Percentiles rank a stretch among this genome's conserved stretches.
Conservation (phyloP, 37 sponge, comb jelly and placozoan species). For the Chondrilla cf. caribensis region DNA sequence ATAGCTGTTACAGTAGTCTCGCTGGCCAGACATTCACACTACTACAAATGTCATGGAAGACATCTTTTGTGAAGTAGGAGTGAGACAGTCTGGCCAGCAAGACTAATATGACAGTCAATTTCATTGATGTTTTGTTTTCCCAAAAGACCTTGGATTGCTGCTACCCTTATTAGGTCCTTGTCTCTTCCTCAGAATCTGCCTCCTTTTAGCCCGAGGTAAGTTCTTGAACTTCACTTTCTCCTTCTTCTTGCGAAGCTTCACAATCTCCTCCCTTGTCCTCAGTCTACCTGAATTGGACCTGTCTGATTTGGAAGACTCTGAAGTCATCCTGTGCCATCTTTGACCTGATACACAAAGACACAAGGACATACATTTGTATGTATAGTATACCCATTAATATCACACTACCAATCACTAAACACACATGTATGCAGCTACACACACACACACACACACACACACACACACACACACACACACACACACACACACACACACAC, state of each 20-base stretch:
- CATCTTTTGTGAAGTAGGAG: too few species aligned
- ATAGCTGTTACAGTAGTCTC: too few species aligned
- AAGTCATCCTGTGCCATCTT: conserved; percentile 2
- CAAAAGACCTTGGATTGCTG: too few species aligned
- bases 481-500: conserved; percentile 21
- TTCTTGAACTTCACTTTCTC: conserved; percentile 6
- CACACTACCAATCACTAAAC: too few species aligned
- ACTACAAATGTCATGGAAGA: too few species aligned
- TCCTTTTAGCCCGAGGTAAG: conserved; percentile 30
- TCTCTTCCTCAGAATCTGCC: conserved; percentile 23
- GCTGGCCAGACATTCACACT: too few species aligned
- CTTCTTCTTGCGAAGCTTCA: conserved; percentile 19
- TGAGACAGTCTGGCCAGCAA: too few species aligned
- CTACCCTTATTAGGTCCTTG: too few species aligned
- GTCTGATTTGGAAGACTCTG: not conserved
- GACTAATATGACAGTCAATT: too few species aligned
- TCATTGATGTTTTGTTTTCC: too few species aligned
- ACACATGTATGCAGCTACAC: not conserved
- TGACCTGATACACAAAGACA: not conserved
- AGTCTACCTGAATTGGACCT: conserved; percentile 22
- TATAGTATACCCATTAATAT: not conserved
- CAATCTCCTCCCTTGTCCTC: conserved; percentile 44
- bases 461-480: conserved; percentile 12
- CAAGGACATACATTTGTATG: not conserved
- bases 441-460: not conserved